Conservation (phyloP, 2,797 vertebrate species). For the Spondyliosoma cantharus region DNA sequence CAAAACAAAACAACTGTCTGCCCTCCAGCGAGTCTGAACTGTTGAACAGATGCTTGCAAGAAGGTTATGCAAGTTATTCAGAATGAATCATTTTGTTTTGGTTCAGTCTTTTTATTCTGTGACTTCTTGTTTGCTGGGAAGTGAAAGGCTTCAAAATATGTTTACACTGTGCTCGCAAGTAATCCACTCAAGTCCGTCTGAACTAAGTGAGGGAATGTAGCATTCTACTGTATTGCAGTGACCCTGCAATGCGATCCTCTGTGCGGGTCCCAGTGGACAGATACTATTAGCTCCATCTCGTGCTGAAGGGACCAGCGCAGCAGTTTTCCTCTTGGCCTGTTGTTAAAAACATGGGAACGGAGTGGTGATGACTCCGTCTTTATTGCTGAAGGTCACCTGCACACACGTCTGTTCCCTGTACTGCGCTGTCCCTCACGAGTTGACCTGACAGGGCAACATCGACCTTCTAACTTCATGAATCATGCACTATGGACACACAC, state of each 20-base stretch:
- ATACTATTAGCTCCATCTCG: conserved; percentile 68
- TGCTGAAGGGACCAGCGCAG: conserved; percentile 75
- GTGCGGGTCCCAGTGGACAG: conserved; percentile 73
- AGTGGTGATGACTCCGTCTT: conserved; percentile 77
- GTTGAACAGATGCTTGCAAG: conserved; percentile 57
- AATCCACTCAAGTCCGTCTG: conserved; percentile 26
- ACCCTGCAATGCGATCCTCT: conserved; percentile 80
- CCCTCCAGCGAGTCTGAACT: conserved; percentile 40
- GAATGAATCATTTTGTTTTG: neutral
- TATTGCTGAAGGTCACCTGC: conserved; percentile 80
- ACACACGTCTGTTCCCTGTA: conserved; percentile 65
- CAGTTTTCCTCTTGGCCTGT: conserved; percentile 71
- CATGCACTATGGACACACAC: conserved; percentile 62
- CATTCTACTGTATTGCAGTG: conserved; percentile 76
- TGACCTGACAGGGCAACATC: conserved; percentile 73
- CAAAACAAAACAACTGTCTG: conserved; percentile 61
- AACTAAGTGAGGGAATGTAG: conserved; percentile 63
- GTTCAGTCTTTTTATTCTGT: neutral
- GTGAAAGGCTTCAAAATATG: conserved; percentile 21
- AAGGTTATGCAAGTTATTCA: conserved; percentile 16
- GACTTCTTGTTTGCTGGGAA: conserved; percentile 1
- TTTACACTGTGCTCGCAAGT: conserved; percentile 8
- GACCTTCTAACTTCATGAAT: conserved; percentile 79
- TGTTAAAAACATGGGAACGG: conserved; percentile 72
- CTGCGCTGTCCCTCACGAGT: conserved; percentile 68